These are phyloP conservation scores for Aegypius monachus DNA, from an alignment of 2,113 vertebrate genomes.

Conservation along the genomic window DNA sequence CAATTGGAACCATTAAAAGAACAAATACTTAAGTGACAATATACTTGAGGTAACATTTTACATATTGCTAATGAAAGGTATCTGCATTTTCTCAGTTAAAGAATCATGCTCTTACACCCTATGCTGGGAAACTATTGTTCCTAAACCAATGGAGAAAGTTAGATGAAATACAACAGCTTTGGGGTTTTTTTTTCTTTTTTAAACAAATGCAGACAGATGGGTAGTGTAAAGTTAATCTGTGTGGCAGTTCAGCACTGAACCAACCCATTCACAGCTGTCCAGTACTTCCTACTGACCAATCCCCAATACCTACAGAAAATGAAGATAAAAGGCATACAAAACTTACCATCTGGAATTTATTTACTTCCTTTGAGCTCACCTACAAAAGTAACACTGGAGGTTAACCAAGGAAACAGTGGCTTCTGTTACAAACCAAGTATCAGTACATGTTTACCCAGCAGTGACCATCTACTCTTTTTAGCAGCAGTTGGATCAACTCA, in stretches of 20 bases:
- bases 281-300: neutral
- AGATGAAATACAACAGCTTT: neutral
- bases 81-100: neutral
- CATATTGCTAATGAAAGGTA: neutral
- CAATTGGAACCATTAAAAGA: neutral
- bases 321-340: neutral
- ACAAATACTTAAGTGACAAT: neutral
- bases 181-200: neutral
- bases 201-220: neutral
- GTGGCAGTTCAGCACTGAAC: neutral
- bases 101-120: neutral
- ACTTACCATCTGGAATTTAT: slow-evolving; percentile 99
- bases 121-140: neutral
- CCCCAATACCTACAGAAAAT: neutral
- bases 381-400: slow-evolving; percentile 54
- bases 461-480: neutral
- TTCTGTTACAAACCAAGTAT: neutral
- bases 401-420: neutral
- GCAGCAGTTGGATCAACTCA: neutral
- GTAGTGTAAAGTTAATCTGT: neutral
- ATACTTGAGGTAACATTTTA: neutral
- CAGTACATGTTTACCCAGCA: neutral
- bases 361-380: slow-evolving; percentile 98
- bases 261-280: neutral
- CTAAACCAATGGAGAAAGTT: neutral